Conservation (phyloP, 2,888 invertebrate genomes). For the Hyposoter didymator region DNA sequence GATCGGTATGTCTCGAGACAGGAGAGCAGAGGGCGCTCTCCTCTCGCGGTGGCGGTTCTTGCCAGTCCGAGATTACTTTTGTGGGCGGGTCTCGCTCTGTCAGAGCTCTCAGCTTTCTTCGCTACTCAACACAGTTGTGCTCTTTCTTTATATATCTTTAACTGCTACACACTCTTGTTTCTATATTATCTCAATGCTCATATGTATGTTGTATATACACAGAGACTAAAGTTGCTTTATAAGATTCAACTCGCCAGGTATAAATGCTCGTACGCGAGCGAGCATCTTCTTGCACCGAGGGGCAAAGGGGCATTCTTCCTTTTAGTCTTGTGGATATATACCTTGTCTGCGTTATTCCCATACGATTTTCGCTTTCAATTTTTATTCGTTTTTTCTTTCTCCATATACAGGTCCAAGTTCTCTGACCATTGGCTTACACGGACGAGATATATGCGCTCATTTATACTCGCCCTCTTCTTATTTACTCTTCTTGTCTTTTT, state of each 20-base stretch:
- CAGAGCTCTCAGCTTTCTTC: conserved; percentile 78
- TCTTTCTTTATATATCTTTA: conserved; percentile 27
- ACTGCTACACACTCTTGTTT: conserved; percentile 18
- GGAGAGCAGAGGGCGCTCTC: conserved; percentile 38
- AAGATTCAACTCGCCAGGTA: conserved; percentile 69
- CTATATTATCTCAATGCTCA: conserved; percentile 25
- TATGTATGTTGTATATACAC: conserved; percentile 7
- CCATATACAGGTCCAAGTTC: conserved; percentile 35
- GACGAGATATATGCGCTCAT: conserved; percentile 62
- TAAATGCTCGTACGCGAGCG: conserved; percentile 70
- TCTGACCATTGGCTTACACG: conserved; percentile 62
- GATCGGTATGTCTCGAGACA: conserved; percentile 62
- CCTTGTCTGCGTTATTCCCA: conserved; percentile 51
- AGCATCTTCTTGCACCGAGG: conserved; percentile 58
- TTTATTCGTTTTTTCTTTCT: conserved; percentile 38
- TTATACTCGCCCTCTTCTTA: conserved; percentile 61
- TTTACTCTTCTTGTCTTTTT: conserved; percentile 54
- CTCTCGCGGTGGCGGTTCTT: conserved; percentile 54
- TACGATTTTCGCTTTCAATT: conserved; percentile 36
- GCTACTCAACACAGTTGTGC: conserved; percentile 53
- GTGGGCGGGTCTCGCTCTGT: conserved; percentile 84
- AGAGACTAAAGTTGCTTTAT: conserved; percentile 39
- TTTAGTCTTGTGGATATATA: conserved; percentile 46
- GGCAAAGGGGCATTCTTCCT: conserved; percentile 24
- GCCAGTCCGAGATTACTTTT: conserved; percentile 83